These are phyloP conservation scores for Solenopsis invicta DNA, from an alignment of 1,140 invertebrate genomes.

Conservation along the genomic window DNA sequence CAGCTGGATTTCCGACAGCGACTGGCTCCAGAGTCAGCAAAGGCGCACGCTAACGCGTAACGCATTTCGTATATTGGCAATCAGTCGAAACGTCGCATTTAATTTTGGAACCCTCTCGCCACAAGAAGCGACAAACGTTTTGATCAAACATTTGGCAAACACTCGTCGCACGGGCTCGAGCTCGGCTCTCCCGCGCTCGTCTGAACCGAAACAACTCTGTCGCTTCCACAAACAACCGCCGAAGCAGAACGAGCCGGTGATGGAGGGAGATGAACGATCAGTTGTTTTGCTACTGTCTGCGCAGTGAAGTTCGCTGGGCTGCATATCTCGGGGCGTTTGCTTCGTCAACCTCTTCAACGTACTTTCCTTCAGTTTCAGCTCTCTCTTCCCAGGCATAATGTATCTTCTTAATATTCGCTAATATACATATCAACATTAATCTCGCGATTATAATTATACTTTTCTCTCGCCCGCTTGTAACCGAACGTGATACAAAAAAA, in stretches of 20 bases:
- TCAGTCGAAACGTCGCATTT: conserved; percentile 81
- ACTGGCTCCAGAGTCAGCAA: not conserved
- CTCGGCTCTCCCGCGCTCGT: conserved; percentile 64
- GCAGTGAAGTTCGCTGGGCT: conserved; percentile 77
- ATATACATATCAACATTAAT: conserved; percentile 1
- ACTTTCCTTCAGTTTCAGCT: not conserved
- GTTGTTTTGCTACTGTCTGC: conserved; percentile 79
- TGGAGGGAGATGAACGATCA: conserved; percentile 70
- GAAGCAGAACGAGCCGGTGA: conserved; percentile 70
- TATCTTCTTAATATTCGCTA: conserved; percentile 10
- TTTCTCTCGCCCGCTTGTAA: not conserved
- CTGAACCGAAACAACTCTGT: conserved; percentile 80
- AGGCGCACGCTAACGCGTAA: conserved; percentile 42
- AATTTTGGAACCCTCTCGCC: conserved; percentile 80
- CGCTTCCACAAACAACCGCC: conserved; percentile 82
- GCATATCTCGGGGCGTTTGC: conserved; percentile 77
- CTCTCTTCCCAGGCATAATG: not conserved
- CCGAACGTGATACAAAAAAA: not conserved
- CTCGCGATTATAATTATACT: conserved; percentile 10
- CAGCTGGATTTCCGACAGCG: conserved; percentile 35
- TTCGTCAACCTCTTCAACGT: conserved; percentile 62
- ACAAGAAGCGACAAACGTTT: conserved; percentile 85
- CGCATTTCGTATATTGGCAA: conserved; percentile 79
- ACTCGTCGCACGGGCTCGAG: conserved; percentile 78
- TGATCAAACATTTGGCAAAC: conserved; percentile 86